Percentiles rank a stretch among this genome's conserved stretches.
Conservation (phyloP, 2,113 vertebrate species). For the Ptilonorhynchus violaceus region DNA sequence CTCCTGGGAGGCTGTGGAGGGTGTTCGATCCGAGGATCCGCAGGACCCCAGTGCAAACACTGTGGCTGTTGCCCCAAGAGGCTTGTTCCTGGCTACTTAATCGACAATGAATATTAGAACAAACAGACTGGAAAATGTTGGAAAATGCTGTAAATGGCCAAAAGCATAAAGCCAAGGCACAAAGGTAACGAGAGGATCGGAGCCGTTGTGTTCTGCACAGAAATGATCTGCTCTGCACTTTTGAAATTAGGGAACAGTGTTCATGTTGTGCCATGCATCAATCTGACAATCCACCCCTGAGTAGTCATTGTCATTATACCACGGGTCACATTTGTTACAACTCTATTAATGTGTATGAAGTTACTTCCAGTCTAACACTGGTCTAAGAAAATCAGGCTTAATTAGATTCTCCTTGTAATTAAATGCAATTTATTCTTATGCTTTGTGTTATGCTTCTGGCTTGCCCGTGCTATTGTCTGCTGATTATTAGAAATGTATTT, state of each 20-base stretch:
- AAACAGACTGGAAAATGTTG: neutral
- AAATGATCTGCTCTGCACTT: neutral
- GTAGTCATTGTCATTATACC: conserved; percentile 48
- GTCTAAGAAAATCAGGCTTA: conserved; percentile 50
- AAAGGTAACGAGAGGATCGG: neutral
- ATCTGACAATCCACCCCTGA: conserved; percentile 46
- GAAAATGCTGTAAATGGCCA: conserved; percentile 10
- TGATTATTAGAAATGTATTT: conserved; percentile 52
- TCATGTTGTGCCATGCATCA: conserved; percentile 31
- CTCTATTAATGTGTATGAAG: conserved; percentile 60
- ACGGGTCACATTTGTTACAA: conserved; percentile 38
- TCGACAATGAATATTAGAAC: neutral
- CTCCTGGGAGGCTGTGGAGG: neutral
- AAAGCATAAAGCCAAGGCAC: neutral
- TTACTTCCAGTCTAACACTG: conserved; percentile 30
- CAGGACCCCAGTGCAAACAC: neutral
- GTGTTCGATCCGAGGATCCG: neutral
- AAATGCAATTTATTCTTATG: conserved; percentile 61
- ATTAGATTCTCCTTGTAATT: conserved; percentile 64
- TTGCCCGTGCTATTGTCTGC: conserved; percentile 23
- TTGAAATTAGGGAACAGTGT: conserved; percentile 30
- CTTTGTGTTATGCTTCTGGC: conserved; percentile 41
- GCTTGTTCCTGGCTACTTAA: neutral
- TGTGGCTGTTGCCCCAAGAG: neutral
- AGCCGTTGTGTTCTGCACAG: neutral